A percentile compares a stretch with the other conserved stretches of the same genome.
These are phyloP conservation scores for Ginglymostoma cirratum DNA, from an alignment of 2,113 vertebrate genomes.

Conservation along the genomic window DNA sequence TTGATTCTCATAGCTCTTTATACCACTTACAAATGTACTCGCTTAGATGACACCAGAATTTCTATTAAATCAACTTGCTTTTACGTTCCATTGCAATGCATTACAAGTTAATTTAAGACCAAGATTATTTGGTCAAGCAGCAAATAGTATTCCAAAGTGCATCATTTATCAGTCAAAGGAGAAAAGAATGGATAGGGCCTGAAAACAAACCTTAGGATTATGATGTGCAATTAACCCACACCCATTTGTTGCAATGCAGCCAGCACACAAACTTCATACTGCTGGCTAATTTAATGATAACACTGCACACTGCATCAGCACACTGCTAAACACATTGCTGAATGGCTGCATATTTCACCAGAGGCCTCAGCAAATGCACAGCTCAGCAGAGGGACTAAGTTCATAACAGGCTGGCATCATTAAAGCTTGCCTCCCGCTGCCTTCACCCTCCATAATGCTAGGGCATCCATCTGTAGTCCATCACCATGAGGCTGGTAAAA, in stretches of 20 bases:
- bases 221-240: not conserved
- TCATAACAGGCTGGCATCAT: no score
- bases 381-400: no score
- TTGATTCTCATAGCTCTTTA: not conserved
- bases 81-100: not conserved
- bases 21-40: conserved; percentile 1
- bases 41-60: not conserved
- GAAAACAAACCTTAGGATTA: not conserved
- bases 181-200: not conserved
- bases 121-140: not conserved
- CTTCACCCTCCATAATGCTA: no score
- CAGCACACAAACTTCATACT: no score
- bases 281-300: no score
- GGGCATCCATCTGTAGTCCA: no score
- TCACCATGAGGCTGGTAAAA: no score
- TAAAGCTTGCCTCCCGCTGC: no score
- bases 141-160: conserved; percentile 15
- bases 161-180: not conserved
- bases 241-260: not conserved
- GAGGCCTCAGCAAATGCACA: no score
- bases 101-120: conserved; percentile 8
- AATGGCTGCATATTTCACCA: no score
- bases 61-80: conserved; percentile 20
- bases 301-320: no score
- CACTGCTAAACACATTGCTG: no score